Base-by-base conservation (phyloP, 2,888 invertebrate genomes). In the Euclidia mi region DNA sequence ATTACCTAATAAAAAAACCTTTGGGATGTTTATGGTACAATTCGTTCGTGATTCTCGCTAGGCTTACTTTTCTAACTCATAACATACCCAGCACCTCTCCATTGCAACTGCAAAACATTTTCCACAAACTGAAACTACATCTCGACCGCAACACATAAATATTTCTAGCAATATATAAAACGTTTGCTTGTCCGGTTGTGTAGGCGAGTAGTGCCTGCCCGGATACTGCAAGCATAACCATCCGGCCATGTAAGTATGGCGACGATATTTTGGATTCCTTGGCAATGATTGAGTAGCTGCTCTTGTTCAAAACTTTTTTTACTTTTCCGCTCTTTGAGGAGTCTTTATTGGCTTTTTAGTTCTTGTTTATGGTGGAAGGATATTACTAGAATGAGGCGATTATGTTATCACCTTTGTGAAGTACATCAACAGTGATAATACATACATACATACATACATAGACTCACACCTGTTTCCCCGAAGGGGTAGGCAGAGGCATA, bases 211-310 rank as follows among this genome's bases (percentile, higher is more conserved):
- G 20, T 53, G 47, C 28, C 53, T 51, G 31, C 3, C 71, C 73
- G 71, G 79, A 79, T 79, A 79, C 78, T 79, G 78, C 76, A 70
- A 58, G 71, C 76, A 71, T 73, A 71, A 76, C 70, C 48, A 69
- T 56, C 55, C 52, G 63, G 49, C 55, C 67, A 25, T 69, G 70
- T 72, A 62, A 71, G 56, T 52, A 15, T 41, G 48, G 53, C 62
- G 51, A 51, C 52, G 58, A 62, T 56, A 63, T 66, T 64, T 57
- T 57, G 37, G 41, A 70, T 47, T 51, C 11, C 40, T 32, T 53
- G n/a, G 25, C 37, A 25, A 17, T 65, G 65, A 72, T 73, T 60
- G 71, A 74, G 65, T 60, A 53, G 66, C 35, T 56, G 55, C 56
- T 53, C 52, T 53, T 48, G 31, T 17, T 15, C 43, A 48, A 35